Conservation (phyloP, 2,113 vertebrate genomes). For the Smithornis capensis region DNA sequence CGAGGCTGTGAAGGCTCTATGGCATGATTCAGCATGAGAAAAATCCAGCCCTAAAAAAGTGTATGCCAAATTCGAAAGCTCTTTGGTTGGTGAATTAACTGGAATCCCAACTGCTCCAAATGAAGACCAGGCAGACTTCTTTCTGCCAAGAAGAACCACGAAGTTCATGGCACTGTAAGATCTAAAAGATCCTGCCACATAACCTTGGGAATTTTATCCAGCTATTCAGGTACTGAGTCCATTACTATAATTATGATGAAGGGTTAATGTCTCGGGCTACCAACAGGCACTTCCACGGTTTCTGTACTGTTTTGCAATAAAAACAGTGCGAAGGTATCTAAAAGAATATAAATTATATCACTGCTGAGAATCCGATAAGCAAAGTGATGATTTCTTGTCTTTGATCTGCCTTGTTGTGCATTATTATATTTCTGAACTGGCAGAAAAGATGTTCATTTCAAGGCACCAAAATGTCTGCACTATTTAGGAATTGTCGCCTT, state of each 20-base stretch:
- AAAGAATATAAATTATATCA: conserved; percentile 37
- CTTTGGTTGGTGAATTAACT: neutral
- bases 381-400: conserved; percentile 33
- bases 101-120: neutral
- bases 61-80: neutral
- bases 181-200: neutral
- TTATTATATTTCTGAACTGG: conserved; percentile 73
- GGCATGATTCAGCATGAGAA: neutral
- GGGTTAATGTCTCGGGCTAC: neutral
- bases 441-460: conserved; percentile 73
- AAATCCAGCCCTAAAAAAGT: neutral
- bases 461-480: conserved; percentile 85
- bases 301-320: neutral
- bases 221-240: neutral
- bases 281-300: neutral
- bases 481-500: conserved; percentile 72
- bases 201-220: neutral
- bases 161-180: neutral
- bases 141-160: neutral
- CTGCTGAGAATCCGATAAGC: conserved; percentile 8
- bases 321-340: neutral
- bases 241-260: neutral
- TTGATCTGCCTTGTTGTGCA: conserved; percentile 25
- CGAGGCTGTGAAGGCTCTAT: neutral
- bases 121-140: neutral